These are phyloP conservation scores for Chromoteleia sp. DNA, from an alignment of 2,888 invertebrate species.

Conservation along the genomic window DNA sequence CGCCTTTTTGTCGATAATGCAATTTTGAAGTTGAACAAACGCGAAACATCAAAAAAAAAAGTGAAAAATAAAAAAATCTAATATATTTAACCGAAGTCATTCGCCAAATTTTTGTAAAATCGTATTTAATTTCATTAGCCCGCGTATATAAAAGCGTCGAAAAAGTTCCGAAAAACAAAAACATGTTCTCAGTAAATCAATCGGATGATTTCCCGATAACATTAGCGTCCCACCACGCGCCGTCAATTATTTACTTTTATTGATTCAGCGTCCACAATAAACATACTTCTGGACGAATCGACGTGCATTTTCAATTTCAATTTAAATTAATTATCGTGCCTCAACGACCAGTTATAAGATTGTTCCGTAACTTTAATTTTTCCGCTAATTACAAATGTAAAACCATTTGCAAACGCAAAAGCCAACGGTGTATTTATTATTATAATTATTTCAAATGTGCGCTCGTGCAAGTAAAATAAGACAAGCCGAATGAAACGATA, in stretches of 20 bases:
- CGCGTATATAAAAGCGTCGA: conserved; percentile 37
- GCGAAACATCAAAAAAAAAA: conserved; percentile 52
- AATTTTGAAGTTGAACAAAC: conserved; percentile 62
- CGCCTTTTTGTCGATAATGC: conserved; percentile 47
- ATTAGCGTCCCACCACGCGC: conserved; percentile 11
- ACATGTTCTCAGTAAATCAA: conserved; percentile 40
- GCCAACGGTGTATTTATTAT: conserved; percentile 35
- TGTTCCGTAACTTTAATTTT: conserved; percentile 20
- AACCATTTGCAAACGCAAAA: not conserved
- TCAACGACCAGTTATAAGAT: conserved; percentile 26
- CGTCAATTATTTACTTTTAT: conserved; percentile 42
- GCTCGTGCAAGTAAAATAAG: conserved; percentile 43
- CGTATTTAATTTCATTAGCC: conserved; percentile 59
- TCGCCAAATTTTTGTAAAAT: conserved; percentile 47
- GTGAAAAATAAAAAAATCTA: conserved; percentile 38
- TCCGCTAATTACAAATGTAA: conserved; percentile 38
- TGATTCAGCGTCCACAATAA: conserved; percentile 3
- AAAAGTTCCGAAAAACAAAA: conserved; percentile 34
- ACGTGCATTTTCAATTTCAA: conserved; percentile 19
- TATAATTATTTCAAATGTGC: conserved; percentile 45
- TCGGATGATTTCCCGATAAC: conserved; percentile 34
- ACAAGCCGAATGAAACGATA: conserved; percentile 18
- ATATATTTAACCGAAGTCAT: conserved; percentile 52
- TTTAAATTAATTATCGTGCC: conserved; percentile 26
- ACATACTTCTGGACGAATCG: not conserved